Percentiles rank a stretch among this genome's conserved stretches.
These are phyloP conservation scores for Brachionus paranguensis DNA, from an alignment of 1,140 invertebrate species.

Conservation along the genomic window DNA sequence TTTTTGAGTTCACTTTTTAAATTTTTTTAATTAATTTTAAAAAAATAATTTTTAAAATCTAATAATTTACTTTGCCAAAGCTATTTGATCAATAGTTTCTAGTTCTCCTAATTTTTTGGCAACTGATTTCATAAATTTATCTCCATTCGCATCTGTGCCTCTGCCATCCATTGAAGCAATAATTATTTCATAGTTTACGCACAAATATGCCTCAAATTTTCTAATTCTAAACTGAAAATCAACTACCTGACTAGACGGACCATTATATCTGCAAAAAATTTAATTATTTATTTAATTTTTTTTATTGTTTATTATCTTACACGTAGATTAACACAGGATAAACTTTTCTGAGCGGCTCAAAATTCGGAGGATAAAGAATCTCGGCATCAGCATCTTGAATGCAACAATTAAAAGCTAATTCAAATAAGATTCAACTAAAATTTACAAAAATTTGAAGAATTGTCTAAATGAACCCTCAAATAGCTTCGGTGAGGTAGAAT, in stretches of 20 bases:
- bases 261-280: constrained; percentile 24
- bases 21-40: not conserved
- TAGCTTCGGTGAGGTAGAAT: constrained; percentile 12
- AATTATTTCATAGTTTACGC: constrained; percentile 12
- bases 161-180: constrained; percentile 32
- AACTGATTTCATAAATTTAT: constrained; percentile 30
- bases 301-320: not conserved
- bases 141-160: constrained; percentile 25
- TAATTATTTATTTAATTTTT: not conserved
- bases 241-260: constrained; percentile 12
- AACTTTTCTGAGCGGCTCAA: not conserved
- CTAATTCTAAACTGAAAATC: constrained; percentile 22
- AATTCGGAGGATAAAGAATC: constrained; percentile 29
- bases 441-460: constrained; percentile 27
- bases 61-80: constrained; percentile 18
- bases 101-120: constrained; percentile 10
- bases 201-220: constrained; percentile 19
- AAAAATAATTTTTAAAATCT: not conserved
- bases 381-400: constrained; percentile 36
- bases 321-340: constrained; percentile 40
- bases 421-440: not conserved
- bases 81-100: constrained; percentile 20
- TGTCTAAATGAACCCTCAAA: constrained; percentile 29
- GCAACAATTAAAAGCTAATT: not conserved
- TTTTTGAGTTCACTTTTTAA: constrained; percentile 24